Evolutionary conservation across 2,113 vertebrate genomes (phyloP).

Genomic region (Halichoeres trimaculatus): DNA sequence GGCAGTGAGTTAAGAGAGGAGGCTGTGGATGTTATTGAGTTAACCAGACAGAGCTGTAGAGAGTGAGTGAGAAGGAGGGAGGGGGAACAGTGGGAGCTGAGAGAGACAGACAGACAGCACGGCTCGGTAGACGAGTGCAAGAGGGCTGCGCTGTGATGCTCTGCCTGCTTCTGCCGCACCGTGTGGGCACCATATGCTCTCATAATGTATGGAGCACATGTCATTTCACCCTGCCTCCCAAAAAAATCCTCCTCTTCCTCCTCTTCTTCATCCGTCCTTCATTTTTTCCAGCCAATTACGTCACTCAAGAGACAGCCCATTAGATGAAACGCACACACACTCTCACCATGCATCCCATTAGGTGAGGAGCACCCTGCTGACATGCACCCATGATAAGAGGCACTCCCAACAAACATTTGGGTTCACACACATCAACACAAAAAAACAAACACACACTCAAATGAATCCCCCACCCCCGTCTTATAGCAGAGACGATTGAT

Average conservation of each 20-base stretch:
- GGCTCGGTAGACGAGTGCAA: conserved; percentile 48
- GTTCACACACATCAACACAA: conserved; percentile 37
- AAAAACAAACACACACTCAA: conserved; percentile 43
- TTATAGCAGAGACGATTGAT: conserved; percentile 75
- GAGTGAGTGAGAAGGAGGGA: conserved; percentile 32
- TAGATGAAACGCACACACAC: conserved; percentile 55
- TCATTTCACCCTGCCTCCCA: conserved; percentile 47
- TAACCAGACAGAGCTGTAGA: conserved; percentile 65
- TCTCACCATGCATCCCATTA: conserved; percentile 57
- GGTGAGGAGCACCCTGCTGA: conserved; percentile 58
- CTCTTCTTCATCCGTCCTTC: not conserved
- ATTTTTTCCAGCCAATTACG: conserved; percentile 72
- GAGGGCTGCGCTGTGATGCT: conserved; percentile 47
- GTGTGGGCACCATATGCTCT: conserved; percentile 76
- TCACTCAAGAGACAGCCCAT: conserved; percentile 71
- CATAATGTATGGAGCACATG: conserved; percentile 67
- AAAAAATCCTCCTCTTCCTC: conserved; percentile 38
- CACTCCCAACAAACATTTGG: conserved; percentile 47
- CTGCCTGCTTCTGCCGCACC: conserved; percentile 53
- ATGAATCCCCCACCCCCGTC: conserved; percentile 54
- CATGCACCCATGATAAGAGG: conserved; percentile 48
- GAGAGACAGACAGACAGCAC: conserved; percentile 45
- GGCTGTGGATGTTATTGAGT: conserved; percentile 72
- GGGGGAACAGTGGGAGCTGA: conserved; percentile 40
- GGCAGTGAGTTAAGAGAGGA: conserved; percentile 49